Conservation (phyloP, 1,140 invertebrate species). For the Drosophila sulfurigaster region DNA sequence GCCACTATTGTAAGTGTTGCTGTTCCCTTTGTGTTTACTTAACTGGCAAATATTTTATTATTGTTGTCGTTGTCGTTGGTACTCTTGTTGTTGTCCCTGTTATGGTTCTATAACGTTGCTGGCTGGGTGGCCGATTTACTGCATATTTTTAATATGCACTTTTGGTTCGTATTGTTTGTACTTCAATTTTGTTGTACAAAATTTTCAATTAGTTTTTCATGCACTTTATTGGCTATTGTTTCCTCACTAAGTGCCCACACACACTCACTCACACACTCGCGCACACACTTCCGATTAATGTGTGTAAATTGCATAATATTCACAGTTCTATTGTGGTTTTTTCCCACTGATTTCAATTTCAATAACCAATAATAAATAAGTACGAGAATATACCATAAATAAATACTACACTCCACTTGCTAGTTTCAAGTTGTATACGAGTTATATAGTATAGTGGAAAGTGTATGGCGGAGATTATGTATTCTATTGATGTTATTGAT, state of each 20-base stretch:
- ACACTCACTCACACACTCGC: slow-evolving; percentile 18
- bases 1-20: slow-evolving; percentile 24
- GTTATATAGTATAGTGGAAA: background rate
- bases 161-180: slow-evolving; percentile 60
- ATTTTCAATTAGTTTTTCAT: slow-evolving; percentile 79
- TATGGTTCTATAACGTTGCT: slow-evolving; percentile 23
- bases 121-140: slow-evolving; percentile 31
- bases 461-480: too few species aligned
- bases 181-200: slow-evolving; percentile 72
- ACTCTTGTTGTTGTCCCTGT: slow-evolving; percentile 20
- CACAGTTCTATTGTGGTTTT: slow-evolving; percentile 44
- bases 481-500: background rate
- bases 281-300: slow-evolving; percentile 35
- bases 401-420: slow-evolving; percentile 5
- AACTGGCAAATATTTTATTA: slow-evolving; percentile 21
- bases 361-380: slow-evolving; percentile 61
- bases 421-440: slow-evolving; percentile 27
- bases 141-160: slow-evolving; percentile 65
- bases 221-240: slow-evolving; percentile 81
- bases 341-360: slow-evolving; percentile 46
- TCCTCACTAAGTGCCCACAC: slow-evolving; percentile 65
- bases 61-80: slow-evolving; percentile 13
- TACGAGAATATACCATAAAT: slow-evolving; percentile 32
- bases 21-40: slow-evolving; percentile 26
- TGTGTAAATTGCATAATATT: slow-evolving; percentile 35